These are phyloP conservation scores for Tadarida brasiliensis DNA, from an alignment of 2,797 vertebrate species.

Conservation along the genomic window DNA sequence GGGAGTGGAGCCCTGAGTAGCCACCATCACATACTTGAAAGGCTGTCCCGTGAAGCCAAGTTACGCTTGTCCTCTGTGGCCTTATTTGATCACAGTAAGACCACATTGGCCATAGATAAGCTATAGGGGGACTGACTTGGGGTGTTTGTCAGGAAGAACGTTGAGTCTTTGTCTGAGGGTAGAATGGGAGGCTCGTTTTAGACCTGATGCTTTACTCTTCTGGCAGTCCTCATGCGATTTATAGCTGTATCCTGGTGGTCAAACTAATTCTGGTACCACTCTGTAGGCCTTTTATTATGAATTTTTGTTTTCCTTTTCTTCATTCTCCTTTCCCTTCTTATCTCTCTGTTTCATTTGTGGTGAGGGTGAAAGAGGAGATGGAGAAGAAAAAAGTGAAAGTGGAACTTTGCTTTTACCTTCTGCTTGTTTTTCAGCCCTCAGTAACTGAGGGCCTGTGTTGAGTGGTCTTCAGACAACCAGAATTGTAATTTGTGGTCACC, in stretches of 20 bases:
- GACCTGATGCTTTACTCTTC: not conserved
- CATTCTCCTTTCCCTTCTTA: not conserved
- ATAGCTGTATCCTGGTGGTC: not conserved
- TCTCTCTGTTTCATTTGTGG: conserved; percentile 60
- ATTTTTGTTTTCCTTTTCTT: conserved; percentile 31
- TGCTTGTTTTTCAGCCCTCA: conserved; percentile 36
- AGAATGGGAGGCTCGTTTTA: not conserved
- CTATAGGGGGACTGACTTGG: not conserved
- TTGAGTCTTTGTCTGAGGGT: not conserved
- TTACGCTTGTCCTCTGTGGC: not conserved
- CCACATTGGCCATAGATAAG: not conserved
- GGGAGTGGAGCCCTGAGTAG: not conserved
- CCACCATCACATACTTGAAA: not conserved
- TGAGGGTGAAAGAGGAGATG: not conserved
- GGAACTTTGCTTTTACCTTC: not conserved
- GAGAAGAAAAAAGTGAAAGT: not conserved
- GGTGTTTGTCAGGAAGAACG: not conserved
- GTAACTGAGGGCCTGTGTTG: conserved; percentile 4
- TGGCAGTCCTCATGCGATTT: not conserved
- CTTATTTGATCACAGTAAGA: not conserved
- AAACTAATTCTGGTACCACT: not conserved
- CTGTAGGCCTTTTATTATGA: not conserved
- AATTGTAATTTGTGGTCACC: conserved; percentile 66
- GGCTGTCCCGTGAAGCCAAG: not conserved
- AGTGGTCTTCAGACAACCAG: conserved; percentile 34